These are phyloP conservation scores for Phortica magna DNA, from an alignment of 2,888 invertebrate species.

Conservation along the genomic window DNA sequence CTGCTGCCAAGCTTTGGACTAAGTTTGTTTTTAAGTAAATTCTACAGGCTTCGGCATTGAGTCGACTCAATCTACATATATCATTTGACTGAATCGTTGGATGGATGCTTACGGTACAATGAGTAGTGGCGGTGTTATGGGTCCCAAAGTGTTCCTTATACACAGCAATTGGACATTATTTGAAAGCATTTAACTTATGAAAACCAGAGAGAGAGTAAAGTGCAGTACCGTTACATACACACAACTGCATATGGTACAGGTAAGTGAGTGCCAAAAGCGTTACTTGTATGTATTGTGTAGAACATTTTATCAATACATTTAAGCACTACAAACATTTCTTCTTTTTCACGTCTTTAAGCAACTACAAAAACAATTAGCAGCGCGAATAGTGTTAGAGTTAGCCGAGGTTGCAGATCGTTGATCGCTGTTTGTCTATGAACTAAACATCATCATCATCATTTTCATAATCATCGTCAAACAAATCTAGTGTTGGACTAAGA, in stretches of 20 bases:
- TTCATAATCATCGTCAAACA: not conserved
- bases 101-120: not conserved
- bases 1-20: not conserved
- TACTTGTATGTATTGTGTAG: not conserved
- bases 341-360: constrained; percentile 46
- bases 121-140: not conserved
- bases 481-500: constrained; percentile 5
- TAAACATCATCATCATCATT: constrained; percentile 7
- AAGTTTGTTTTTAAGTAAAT: not conserved
- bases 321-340: not conserved
- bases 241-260: too few relatives aligned
- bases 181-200: not conserved
- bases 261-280: too few relatives aligned
- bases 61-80: not conserved
- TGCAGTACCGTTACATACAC: too few relatives aligned
- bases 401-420: not conserved
- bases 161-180: not conserved
- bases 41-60: constrained; percentile 3
- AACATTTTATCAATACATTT: not conserved
- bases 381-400: not conserved
- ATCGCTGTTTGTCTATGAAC: not conserved
- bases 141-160: not conserved
- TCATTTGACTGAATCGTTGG: constrained; percentile 2
- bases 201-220: too few relatives aligned
- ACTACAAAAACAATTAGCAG: constrained; percentile 52